Evolutionary conservation across 2,113 vertebrate species (phyloP).

Genomic region (Ciconia stormi): DNA sequence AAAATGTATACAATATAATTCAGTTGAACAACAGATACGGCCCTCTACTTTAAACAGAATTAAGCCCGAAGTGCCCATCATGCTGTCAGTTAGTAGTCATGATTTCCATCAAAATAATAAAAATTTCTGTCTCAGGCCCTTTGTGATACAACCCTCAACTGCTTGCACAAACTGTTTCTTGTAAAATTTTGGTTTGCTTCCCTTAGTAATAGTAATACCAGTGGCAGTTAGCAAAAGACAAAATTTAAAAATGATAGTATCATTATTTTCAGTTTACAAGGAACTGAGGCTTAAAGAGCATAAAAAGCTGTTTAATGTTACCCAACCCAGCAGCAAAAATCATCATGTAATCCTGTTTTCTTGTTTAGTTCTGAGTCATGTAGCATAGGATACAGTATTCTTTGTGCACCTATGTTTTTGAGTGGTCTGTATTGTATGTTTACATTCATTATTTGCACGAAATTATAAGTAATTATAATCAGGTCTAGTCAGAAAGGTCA

Average conservation of each 20-base stretch:
- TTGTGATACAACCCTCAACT: background rate
- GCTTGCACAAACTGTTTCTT: background rate
- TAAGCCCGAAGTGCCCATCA: background rate
- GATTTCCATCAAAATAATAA: background rate
- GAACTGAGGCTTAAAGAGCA: background rate
- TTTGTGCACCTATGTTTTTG: background rate
- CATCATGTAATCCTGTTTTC: background rate
- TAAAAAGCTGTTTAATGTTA: background rate
- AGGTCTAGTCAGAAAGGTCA: background rate
- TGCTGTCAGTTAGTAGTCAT: background rate
- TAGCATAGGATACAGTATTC: background rate
- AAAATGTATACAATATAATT: background rate
- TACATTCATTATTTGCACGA: background rate
- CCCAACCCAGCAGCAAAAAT: background rate
- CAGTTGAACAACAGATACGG: background rate
- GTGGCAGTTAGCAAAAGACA: background rate
- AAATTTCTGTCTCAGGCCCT: background rate
- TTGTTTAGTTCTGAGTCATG: background rate
- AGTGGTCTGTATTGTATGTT: background rate
- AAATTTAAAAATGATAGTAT: background rate
- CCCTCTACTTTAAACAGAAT: background rate
- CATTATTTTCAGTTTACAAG: background rate
- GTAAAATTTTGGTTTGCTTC: background rate
- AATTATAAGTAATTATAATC: background rate
- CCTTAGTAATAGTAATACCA: background rate